These are phyloP conservation scores for Hydrolagus colliei DNA, from an alignment of 2,797 vertebrate species.

Conservation along the genomic window DNA sequence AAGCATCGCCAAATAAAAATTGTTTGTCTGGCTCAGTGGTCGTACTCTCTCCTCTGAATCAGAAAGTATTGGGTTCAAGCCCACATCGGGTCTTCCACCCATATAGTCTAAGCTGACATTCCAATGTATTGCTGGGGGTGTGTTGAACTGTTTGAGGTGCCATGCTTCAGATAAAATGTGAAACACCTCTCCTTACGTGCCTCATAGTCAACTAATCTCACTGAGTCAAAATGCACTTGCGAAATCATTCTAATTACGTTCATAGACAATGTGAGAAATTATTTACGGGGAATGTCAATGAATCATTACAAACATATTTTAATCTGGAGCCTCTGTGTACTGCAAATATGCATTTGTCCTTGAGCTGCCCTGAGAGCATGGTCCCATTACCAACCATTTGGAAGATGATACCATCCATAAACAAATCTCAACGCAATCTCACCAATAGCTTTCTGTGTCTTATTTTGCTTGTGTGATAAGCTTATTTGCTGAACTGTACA, in stretches of 20 bases:
- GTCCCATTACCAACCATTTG: conserved; percentile 10
- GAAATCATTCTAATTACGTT: not conserved
- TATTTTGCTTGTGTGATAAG: not conserved
- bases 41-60: no score
- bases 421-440: not conserved
- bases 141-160: no score
- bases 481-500: not conserved
- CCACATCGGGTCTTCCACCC: no score
- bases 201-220: conserved; percentile 17
- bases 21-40: no score
- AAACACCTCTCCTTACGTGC: not conserved
- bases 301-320: not conserved
- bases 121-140: no score
- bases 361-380: not conserved
- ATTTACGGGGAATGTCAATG: not conserved
- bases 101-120: no score
- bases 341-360: conserved; percentile 7
- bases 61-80: no score
- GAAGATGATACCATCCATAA: not conserved
- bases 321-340: not conserved
- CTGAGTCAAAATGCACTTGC: conserved; percentile 12
- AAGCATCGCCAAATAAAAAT: no score
- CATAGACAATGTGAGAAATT: not conserved
- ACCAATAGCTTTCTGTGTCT: not conserved
- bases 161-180: no score